phyloP scores from a whole-genome alignment of 2,888 invertebrate species.

The Tetramorium bicarinatum region DNA sequence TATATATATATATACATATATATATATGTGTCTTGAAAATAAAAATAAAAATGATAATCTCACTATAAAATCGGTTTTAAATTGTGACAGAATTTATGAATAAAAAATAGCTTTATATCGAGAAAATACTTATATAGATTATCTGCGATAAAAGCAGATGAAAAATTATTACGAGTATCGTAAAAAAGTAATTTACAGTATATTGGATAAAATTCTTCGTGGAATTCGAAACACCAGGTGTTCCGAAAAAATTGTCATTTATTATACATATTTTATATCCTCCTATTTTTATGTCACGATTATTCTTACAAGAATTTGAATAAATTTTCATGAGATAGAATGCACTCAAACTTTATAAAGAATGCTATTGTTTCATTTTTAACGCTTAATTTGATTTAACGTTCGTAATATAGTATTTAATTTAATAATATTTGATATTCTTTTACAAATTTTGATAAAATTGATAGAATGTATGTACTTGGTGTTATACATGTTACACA shows the following conservation, averaged over 20 bases:
- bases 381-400: neutral
- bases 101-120: neutral
- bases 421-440: neutral
- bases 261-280: neutral
- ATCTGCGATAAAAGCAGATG: neutral
- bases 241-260: neutral
- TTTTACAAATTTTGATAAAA: neutral
- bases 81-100: neutral
- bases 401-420: neutral
- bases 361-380: neutral
- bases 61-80: neutral
- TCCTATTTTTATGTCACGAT: neutral
- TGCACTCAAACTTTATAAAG: neutral
- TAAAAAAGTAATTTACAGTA: conserved; percentile 1
- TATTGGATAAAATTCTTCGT: conserved; percentile 7
- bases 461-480: neutral
- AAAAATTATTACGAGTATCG: neutral
- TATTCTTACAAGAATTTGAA: neutral
- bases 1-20: neutral
- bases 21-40: neutral
- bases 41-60: neutral
- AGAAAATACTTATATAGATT: neutral
- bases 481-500: neutral
- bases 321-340: neutral
- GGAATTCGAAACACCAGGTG: too few relatives aligned